phyloP scores from a whole-genome alignment of 1,140 invertebrate species.

The Heliconius hewitsoni region DNA sequence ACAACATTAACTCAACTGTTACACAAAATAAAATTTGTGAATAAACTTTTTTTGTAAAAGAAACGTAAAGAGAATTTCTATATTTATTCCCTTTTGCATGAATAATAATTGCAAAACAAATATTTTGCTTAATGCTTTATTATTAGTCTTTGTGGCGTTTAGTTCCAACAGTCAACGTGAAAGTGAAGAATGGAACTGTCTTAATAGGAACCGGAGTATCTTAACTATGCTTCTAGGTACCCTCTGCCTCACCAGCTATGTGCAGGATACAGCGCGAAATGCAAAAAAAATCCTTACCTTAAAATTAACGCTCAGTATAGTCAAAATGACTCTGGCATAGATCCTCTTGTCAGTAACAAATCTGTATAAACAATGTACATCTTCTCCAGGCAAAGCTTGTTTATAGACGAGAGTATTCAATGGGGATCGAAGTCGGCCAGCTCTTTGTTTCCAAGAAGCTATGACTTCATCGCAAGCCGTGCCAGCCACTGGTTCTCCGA shows the following conservation, averaged over 20 bases:
- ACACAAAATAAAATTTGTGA: background rate
- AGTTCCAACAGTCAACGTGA: too few species aligned
- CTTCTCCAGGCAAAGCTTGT: constrained; percentile 84
- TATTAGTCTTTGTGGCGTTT: background rate
- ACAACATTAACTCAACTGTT: constrained; percentile 18
- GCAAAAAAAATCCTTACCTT: constrained; percentile 64
- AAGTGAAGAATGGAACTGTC: too few species aligned
- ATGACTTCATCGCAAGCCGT: constrained; percentile 93
- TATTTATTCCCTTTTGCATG: background rate
- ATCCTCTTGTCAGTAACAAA: constrained; percentile 91
- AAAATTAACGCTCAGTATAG: constrained; percentile 86
- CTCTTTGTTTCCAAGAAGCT: constrained; percentile 87
- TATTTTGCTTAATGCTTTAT: background rate
- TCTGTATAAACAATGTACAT: constrained; percentile 90
- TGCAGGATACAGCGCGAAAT: too few species aligned
- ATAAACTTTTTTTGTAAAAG: background rate
- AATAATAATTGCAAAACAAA: too few species aligned
- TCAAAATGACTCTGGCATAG: constrained; percentile 90
- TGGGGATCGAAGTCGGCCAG: constrained; percentile 88
- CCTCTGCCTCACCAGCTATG: too few species aligned
- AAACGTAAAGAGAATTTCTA: too few species aligned
- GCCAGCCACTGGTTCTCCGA: constrained; percentile 88
- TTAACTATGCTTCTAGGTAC: too few species aligned
- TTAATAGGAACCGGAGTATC: too few species aligned
- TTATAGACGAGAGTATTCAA: constrained; percentile 93